Evolutionary conservation across 2,888 invertebrate species (phyloP).

Genomic region (Gnatocerus cornutus): DNA sequence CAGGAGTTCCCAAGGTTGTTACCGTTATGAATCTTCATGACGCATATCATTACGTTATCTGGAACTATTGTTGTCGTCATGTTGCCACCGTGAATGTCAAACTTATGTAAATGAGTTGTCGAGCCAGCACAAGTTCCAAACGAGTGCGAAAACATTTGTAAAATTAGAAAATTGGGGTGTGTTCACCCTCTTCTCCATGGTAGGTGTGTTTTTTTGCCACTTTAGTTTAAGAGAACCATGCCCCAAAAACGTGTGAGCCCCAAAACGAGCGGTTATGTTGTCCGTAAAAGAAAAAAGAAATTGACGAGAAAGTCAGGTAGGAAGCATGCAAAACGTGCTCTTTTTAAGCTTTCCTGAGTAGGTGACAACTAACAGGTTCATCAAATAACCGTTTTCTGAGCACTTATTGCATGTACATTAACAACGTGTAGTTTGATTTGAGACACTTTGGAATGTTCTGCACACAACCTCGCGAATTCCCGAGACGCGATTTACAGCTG

Average conservation of each 20-base stretch:
- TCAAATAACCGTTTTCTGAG: conserved; percentile 33
- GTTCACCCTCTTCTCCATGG: conserved; percentile 47
- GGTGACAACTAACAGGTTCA: conserved; percentile 30
- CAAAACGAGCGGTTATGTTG: conserved; percentile 52
- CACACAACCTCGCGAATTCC: not conserved
- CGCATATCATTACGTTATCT: not conserved
- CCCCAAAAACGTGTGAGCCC: conserved; percentile 49
- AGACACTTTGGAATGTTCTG: not conserved
- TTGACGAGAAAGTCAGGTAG: conserved; percentile 60
- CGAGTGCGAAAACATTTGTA: not conserved
- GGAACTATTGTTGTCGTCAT: conserved; percentile 19
- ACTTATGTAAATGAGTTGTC: conserved; percentile 37
- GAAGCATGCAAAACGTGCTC: conserved; percentile 58
- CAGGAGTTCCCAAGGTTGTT: too few species aligned
- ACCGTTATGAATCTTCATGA: too few species aligned
- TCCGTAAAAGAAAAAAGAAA: conserved; percentile 57
- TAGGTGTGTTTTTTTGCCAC: conserved; percentile 37
- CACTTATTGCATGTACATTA: conserved; percentile 46
- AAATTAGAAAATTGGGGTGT: conserved; percentile 18
- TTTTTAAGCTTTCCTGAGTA: conserved; percentile 26
- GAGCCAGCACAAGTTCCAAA: conserved; percentile 2
- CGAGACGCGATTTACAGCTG: not conserved
- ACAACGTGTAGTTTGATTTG: conserved; percentile 4
- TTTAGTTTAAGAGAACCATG: conserved; percentile 42
- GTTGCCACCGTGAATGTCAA: conserved; percentile 31